Percentiles rank a stretch among this genome's conserved stretches.
Evolutionary conservation across 2,113 vertebrate species (phyloP).

Genomic region (Struthio camelus): DNA sequence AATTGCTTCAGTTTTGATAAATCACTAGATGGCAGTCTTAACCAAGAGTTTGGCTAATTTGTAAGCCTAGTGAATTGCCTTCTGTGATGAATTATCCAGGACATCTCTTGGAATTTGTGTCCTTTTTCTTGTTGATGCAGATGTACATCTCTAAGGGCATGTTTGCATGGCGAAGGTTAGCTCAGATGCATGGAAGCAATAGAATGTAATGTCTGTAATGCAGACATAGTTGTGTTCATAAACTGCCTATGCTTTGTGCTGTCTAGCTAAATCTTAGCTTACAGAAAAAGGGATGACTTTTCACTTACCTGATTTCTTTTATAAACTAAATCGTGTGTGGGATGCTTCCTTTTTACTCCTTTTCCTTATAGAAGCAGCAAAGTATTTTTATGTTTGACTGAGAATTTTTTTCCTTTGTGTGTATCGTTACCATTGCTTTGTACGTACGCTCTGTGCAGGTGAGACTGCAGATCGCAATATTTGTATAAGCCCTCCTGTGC

Average conservation of each 20-base stretch:
- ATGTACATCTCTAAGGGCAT: not conserved
- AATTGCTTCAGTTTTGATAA: not conserved
- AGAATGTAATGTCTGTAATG: not conserved
- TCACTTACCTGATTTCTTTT: not conserved
- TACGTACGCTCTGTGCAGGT: not conserved
- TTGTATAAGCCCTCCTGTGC: not conserved
- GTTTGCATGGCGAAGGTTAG: not conserved
- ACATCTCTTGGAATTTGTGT: not conserved
- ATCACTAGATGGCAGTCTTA: slow-evolving; percentile 65
- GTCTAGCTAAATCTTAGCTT: not conserved
- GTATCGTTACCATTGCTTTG: not conserved
- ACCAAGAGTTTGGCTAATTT: not conserved
- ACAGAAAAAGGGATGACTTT: not conserved
- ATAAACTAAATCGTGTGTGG: not conserved
- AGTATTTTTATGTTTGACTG: not conserved
- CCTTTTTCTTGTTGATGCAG: not conserved
- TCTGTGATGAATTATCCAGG: not conserved
- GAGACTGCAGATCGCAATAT: not conserved
- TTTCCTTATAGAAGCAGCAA: not conserved
- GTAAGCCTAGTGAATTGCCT: rapidly evolving
- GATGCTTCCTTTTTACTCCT: not conserved
- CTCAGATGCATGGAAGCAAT: not conserved
- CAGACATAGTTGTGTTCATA: not conserved
- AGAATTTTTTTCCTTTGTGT: not conserved
- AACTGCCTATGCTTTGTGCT: not conserved